These are phyloP conservation scores for Greenwoodochromis staneri DNA, from an alignment of 2,113 vertebrate species.

Conservation along the genomic window DNA sequence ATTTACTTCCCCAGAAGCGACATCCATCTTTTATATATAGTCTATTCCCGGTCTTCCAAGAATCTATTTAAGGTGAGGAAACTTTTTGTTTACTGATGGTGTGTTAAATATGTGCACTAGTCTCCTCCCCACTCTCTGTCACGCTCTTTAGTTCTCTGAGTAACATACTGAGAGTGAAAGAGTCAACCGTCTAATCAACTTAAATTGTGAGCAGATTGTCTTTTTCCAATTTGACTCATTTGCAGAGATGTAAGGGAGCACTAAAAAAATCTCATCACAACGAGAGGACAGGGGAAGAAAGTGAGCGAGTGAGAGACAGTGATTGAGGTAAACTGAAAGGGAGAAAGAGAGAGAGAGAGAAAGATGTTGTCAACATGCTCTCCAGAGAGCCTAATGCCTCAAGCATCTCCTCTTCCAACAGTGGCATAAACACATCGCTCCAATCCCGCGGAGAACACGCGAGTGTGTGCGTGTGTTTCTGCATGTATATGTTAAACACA, in stretches of 20 bases:
- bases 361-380: conserved; percentile 35
- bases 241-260: background rate
- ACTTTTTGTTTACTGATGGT: background rate
- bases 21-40: background rate
- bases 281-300: background rate
- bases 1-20: background rate
- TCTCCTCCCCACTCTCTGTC: background rate
- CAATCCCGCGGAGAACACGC: conserved; percentile 25
- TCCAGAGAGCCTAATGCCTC: conserved; percentile 39
- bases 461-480: background rate
- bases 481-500: conserved; percentile 10
- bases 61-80: background rate
- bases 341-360: background rate
- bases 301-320: background rate
- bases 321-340: conserved; percentile 18
- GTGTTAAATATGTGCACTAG: background rate
- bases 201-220: background rate
- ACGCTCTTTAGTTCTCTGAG: background rate
- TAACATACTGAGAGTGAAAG: background rate
- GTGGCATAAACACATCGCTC: conserved; percentile 40
- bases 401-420: conserved; percentile 39
- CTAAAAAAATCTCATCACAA: background rate
- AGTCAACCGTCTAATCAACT: background rate
- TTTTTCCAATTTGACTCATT: background rate
- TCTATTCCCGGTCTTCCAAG: background rate